Percentiles rank a stretch among this genome's conserved stretches.
Conservation (phyloP, 2,113 vertebrate genomes). For the Strix aluco region DNA sequence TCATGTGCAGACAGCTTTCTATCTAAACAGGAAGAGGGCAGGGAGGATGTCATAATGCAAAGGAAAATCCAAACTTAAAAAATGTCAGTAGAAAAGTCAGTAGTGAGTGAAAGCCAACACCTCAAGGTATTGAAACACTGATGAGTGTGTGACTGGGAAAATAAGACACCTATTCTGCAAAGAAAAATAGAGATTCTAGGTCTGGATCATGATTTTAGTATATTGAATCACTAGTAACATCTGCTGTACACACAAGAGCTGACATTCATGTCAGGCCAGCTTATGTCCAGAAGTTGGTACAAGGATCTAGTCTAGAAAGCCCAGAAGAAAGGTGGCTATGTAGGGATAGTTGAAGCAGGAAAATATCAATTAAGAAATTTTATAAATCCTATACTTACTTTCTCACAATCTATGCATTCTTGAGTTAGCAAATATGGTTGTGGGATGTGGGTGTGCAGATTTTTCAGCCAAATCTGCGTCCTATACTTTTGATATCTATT, state of each 20-base stretch:
- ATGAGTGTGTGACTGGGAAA: background rate
- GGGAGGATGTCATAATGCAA: background rate
- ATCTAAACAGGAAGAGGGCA: background rate
- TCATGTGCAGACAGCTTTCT: background rate
- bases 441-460: background rate
- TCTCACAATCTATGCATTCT: background rate
- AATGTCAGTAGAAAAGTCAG: background rate
- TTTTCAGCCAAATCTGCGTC: background rate
- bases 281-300: background rate
- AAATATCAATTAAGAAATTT: background rate
- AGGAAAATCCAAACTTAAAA: background rate
- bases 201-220: background rate
- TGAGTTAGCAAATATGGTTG: background rate
- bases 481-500: background rate
- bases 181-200: background rate
- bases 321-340: background rate
- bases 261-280: background rate
- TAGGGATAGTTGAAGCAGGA: background rate
- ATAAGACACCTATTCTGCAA: background rate
- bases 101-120: background rate
- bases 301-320: background rate
- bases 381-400: background rate
- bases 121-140: background rate
- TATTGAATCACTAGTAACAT: background rate
- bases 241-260: background rate